These are phyloP conservation scores for Mesorhabditis belari DNA, from an alignment of 2,888 invertebrate species.

Conservation along the genomic window DNA sequence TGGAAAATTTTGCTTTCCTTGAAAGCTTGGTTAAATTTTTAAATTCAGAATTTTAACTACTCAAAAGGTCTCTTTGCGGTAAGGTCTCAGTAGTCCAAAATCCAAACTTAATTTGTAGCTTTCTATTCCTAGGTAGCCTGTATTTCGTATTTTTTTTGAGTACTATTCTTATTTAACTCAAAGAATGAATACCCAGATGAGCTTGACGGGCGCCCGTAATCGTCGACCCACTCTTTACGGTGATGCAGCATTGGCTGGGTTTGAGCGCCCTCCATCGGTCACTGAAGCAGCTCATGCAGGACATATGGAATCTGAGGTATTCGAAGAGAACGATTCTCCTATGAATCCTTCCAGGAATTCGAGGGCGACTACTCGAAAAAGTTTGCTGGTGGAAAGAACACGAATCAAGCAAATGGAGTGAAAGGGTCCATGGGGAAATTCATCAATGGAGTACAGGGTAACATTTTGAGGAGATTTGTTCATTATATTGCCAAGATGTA, in stretches of 20 bases:
- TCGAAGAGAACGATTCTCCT: no score
- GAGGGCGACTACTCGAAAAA: background rate
- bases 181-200: background rate
- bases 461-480: no score
- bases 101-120: no score
- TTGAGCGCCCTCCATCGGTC: background rate
- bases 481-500: no score
- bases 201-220: background rate
- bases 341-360: conserved; percentile 2
- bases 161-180: no score
- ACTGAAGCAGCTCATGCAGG: background rate
- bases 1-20: no score
- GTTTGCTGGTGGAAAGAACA: conserved; percentile 1
- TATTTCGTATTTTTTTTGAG: no score
- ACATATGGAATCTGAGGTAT: background rate
- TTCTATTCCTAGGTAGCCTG: no score
- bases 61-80: background rate
- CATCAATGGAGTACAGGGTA: background rate
- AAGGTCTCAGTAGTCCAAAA: background rate
- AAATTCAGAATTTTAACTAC: no score
- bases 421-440: background rate
- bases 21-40: no score
- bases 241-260: background rate
- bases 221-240: background rate
- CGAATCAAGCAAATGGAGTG: background rate